Conservation (phyloP, 2,113 vertebrate genomes). For the Dasypus novemcinctus region DNA sequence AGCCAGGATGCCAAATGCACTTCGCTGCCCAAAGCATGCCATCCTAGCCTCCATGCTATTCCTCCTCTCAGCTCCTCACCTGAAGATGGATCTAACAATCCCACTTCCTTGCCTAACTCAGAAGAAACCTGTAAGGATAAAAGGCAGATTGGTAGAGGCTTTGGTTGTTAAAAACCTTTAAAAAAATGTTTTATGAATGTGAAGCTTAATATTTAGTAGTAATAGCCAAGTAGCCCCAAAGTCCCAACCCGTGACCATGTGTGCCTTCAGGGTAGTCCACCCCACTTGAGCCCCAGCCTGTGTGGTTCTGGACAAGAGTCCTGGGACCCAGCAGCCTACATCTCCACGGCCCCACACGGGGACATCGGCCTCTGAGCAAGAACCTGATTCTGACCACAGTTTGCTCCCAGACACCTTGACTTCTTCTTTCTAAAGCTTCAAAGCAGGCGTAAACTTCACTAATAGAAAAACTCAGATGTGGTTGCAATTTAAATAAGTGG, state of each 20-base stretch:
- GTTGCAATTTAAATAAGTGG: neutral
- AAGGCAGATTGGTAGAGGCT: neutral
- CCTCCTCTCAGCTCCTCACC: neutral
- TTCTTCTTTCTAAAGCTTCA: neutral
- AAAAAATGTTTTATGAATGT: neutral
- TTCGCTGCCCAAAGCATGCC: accelerated
- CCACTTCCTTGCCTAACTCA: neutral
- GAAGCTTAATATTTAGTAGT: neutral
- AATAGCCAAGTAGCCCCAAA: neutral
- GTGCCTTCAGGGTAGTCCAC: neutral
- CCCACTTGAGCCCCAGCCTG: neutral
- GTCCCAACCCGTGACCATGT: accelerated
- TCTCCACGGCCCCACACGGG: neutral
- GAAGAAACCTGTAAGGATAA: neutral
- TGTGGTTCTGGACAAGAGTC: neutral
- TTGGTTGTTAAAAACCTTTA: neutral
- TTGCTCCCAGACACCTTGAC: neutral
- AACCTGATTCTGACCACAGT: neutral
- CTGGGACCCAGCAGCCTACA: neutral
- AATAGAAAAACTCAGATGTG: neutral
- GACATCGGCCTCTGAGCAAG: neutral
- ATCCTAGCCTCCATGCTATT: accelerated
- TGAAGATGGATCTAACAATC: neutral
- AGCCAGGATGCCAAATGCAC: neutral
- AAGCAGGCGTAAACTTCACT: neutral